Evolutionary conservation across 1,140 invertebrate species (phyloP).

Genomic region (Trialeurodes vaporariorum): DNA sequence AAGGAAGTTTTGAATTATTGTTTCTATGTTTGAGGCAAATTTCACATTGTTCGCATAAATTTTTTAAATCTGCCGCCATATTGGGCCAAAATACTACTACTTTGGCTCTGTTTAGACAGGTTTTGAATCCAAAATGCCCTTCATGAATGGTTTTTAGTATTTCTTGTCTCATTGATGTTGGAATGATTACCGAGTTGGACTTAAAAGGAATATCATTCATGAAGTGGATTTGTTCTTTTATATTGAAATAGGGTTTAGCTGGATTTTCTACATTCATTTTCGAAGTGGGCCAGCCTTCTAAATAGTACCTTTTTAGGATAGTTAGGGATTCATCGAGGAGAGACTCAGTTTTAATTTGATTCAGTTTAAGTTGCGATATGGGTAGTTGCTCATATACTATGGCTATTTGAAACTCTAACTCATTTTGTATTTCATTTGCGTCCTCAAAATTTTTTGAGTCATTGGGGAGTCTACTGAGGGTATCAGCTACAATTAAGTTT

Average conservation of each 20-base stretch:
- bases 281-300: conserved; percentile 25
- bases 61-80: conserved; percentile 36
- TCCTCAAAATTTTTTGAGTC: conserved; percentile 16
- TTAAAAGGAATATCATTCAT: conserved; percentile 31
- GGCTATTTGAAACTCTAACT: conserved; percentile 24
- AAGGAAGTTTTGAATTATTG: conserved; percentile 30
- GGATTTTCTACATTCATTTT: conserved; percentile 20
- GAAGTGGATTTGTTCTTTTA: conserved; percentile 29
- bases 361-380: conserved; percentile 20
- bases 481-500: conserved; percentile 34
- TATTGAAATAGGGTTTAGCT: conserved; percentile 26
- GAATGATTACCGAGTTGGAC: conserved; percentile 32
- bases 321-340: conserved; percentile 23
- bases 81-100: conserved; percentile 35
- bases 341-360: conserved; percentile 26
- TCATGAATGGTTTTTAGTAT: conserved; percentile 34
- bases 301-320: conserved; percentile 8
- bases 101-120: conserved; percentile 30
- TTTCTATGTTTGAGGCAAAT: conserved; percentile 29
- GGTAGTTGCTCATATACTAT: conserved; percentile 5
- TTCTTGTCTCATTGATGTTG: conserved; percentile 25
- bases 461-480: conserved; percentile 30
- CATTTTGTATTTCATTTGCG: conserved; percentile 18
- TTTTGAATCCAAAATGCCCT: conserved; percentile 36
- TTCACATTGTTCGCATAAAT: conserved; percentile 32